phyloP scores from a whole-genome alignment of 1,140 invertebrate species.

The Wiebesia pumilae region DNA sequence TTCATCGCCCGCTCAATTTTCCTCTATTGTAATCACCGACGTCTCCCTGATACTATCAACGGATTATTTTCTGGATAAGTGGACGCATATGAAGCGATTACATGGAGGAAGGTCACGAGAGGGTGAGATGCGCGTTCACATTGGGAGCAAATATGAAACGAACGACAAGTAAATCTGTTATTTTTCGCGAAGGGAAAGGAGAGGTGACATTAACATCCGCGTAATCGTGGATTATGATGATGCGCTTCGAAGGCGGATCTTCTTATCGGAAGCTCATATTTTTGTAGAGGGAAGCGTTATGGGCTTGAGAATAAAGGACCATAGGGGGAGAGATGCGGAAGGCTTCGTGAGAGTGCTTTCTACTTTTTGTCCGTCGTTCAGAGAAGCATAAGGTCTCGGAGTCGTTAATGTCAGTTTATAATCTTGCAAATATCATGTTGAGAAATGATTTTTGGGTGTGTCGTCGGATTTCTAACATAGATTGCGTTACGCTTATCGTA shows the following conservation, averaged over 20 bases:
- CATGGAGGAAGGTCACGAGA: too few relatives aligned
- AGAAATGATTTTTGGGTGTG: conserved; percentile 11
- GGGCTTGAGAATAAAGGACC: not conserved
- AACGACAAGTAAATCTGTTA: conserved; percentile 46
- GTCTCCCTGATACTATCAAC: conserved; percentile 66
- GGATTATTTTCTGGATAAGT: conserved; percentile 75
- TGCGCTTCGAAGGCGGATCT: not conserved
- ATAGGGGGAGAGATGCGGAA: not conserved
- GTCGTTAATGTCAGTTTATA: conserved; percentile 4
- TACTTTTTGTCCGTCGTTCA: not conserved
- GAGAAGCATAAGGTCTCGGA: not conserved
- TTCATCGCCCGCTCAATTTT: conserved; percentile 53
- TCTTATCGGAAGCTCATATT: conserved; percentile 37
- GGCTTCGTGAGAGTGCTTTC: not conserved
- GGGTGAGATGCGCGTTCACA: conserved; percentile 17
- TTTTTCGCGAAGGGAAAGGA: not conserved
- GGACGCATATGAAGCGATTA: conserved; percentile 58
- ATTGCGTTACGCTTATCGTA: not conserved
- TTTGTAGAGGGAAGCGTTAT: conserved; percentile 14
- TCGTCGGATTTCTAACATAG: not conserved
- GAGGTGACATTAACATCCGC: conserved; percentile 24
- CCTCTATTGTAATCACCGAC: conserved; percentile 25
- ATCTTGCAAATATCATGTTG: not conserved
- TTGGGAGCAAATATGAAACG: conserved; percentile 59
- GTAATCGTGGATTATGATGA: conserved; percentile 49